Base-by-base conservation (phyloP, 2,888 invertebrate genomes). In the Cerastoderma edule region DNA sequence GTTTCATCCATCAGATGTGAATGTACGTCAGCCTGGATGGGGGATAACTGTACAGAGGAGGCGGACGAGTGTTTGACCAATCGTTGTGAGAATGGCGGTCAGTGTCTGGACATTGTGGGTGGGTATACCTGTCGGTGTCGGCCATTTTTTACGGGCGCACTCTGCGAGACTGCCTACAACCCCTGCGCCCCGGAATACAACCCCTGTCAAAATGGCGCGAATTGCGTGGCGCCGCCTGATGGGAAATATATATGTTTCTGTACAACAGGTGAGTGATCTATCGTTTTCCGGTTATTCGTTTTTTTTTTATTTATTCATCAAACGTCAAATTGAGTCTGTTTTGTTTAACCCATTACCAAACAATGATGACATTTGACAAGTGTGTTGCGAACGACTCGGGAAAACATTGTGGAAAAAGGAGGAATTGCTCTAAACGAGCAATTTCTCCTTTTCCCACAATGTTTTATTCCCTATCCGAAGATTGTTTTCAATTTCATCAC, bases 121-220 rank as follows among this genome's bases (percentile, higher is more conserved):
- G 78, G 72, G 4, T 78, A 66, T 44, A 10, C 65, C 6, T 78
- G 78, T 53, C 67, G 66, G 32, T 78, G 78, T 72, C 56, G 53
- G 50, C 78, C 78, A 35, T 78, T 78, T 64, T 78, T 72, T 50
- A 75, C 78, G 10, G 78, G 78, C 19, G 32, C 44, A 19, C 53
- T 72, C 13, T 78, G 78, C 63, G 75, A 78, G 39, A 75, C 60
- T 10, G 50, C 32, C 30, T 78, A 50, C 64, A 78, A 78, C 33
- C 78, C 78, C 28, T 78, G 78, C 32, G 46, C 72, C 5, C 57
- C 65, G 27, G 75, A 69, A 50, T 78, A 78, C 50, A 75, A 72
- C 44, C 78, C 64, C 10, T 78, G 78, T 68, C 74, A 75, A 50
- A 74, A 78, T 65, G 66, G 44, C 19, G 78, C 78, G 0, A 70